phyloP scores from a whole-genome alignment of 1,140 invertebrate species.

The Venturia canescens region DNA sequence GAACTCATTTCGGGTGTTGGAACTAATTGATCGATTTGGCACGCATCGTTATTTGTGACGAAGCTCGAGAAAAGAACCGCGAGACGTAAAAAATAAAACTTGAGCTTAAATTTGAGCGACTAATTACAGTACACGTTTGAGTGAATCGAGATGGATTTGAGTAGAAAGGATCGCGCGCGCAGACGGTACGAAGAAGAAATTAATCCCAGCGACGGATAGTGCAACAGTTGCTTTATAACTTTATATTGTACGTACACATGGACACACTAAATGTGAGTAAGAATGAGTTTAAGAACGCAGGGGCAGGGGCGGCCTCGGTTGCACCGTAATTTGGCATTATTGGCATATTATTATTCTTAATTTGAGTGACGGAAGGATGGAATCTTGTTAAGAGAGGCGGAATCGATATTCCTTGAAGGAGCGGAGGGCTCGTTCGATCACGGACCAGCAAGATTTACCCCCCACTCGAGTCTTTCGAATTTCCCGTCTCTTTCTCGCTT shows the following conservation, averaged over 20 bases:
- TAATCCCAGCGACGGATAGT: constrained; percentile 7
- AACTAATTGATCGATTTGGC: no score
- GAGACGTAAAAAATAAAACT: no score
- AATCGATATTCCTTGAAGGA: constrained; percentile 68
- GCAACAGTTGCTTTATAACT: neutral
- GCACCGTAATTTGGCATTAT: constrained; percentile 71
- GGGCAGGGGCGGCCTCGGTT: constrained; percentile 48
- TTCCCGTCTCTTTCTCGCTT: constrained; percentile 33
- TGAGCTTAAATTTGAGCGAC: no score
- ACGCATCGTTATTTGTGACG: no score
- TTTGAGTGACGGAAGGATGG: constrained; percentile 72
- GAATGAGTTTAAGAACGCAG: constrained; percentile 24
- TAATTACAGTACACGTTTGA: no score
- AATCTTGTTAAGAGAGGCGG: constrained; percentile 75
- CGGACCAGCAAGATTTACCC: constrained; percentile 34
- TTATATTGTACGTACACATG: constrained; percentile 1
- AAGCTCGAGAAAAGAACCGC: no score
- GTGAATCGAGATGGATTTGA: neutral
- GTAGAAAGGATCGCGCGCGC: no score
- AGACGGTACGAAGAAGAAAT: neutral
- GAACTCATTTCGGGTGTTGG: neutral
- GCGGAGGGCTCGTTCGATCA: constrained; percentile 52
- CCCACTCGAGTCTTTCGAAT: constrained; percentile 38
- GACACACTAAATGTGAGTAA: neutral
- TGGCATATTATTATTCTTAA: constrained; percentile 73